Evolutionary conservation across 1,140 invertebrate species (phyloP).

Genomic region (Tetraneura akinire): DNA sequence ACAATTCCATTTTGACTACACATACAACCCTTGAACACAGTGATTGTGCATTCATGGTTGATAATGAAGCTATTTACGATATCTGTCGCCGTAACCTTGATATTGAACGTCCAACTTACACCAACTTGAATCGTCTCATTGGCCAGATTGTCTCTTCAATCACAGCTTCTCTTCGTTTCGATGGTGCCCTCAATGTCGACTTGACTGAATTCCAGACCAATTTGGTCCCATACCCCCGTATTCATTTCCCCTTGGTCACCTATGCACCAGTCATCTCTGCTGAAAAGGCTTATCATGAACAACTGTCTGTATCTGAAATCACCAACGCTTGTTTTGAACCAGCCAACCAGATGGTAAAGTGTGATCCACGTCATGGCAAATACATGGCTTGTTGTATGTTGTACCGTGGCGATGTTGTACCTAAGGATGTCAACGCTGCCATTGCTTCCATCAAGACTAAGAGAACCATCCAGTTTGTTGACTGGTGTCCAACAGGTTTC

Average conservation of each 20-base stretch:
- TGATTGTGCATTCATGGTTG: slow-evolving; percentile 75
- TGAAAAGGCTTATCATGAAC: slow-evolving; percentile 68
- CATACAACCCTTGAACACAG: slow-evolving; percentile 68
- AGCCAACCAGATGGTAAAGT: slow-evolving; percentile 81
- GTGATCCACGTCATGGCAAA: slow-evolving; percentile 76
- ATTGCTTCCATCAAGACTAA: slow-evolving; percentile 73
- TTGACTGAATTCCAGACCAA: slow-evolving; percentile 90
- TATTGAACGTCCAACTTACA: slow-evolving; percentile 84
- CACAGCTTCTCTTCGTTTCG: slow-evolving; percentile 83
- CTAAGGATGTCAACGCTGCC: slow-evolving; percentile 75
- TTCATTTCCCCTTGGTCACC: slow-evolving; percentile 72
- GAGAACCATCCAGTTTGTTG: slow-evolving; percentile 66
- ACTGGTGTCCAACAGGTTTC: slow-evolving; percentile 70
- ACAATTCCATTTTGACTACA: slow-evolving; percentile 68
- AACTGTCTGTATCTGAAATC: slow-evolving; percentile 66
- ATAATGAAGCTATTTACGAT: slow-evolving; percentile 90
- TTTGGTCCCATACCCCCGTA: slow-evolving; percentile 82
- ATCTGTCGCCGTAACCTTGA: slow-evolving; percentile 87
- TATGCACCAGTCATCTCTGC: slow-evolving; percentile 69
- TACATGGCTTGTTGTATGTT: slow-evolving; percentile 88
- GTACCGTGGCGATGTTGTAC: slow-evolving; percentile 71
- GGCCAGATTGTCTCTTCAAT: slow-evolving; percentile 83
- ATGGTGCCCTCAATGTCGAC: slow-evolving; percentile 86
- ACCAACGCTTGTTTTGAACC: slow-evolving; percentile 74
- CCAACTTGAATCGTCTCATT: slow-evolving; percentile 78